These are phyloP conservation scores for Sebastes steindachneri DNA, from an alignment of 2,797 vertebrate genomes.

Conservation along the genomic window DNA sequence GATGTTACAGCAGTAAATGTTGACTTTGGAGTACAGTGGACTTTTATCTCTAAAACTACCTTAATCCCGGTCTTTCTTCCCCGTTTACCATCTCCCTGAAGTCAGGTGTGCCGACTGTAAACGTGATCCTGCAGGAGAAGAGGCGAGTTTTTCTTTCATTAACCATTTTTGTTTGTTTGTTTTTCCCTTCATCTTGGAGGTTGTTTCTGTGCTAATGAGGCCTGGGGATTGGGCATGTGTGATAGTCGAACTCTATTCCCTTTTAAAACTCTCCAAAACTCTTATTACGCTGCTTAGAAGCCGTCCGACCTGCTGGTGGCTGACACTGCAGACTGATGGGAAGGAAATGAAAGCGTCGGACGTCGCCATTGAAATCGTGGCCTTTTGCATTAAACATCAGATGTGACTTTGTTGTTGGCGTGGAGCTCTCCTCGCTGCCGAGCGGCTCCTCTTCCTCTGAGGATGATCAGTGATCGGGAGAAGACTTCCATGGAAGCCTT, in stretches of 20 bases:
- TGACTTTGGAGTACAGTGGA: background rate
- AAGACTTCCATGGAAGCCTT: background rate
- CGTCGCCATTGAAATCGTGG: background rate
- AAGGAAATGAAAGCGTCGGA: conserved; percentile 10
- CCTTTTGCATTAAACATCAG: conserved; percentile 44
- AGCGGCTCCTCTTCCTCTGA: background rate
- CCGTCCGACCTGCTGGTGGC: background rate
- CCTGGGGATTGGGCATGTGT: background rate
- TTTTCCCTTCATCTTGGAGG: background rate
- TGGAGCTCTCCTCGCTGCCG: background rate
- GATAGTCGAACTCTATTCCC: background rate
- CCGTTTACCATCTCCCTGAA: background rate
- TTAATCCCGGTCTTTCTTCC: background rate
- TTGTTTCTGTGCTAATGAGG: conserved; percentile 11
- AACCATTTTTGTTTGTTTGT: background rate
- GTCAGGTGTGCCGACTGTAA: background rate
- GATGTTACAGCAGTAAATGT: background rate
- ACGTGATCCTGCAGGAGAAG: background rate
- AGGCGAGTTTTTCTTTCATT: background rate
- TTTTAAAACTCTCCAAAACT: conserved; percentile 6
- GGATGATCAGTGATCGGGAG: conserved; percentile 1
- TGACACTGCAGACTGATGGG: background rate
- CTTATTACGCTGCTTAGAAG: background rate
- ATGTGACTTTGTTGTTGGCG: conserved; percentile 15
- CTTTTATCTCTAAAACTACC: conserved; percentile 12